Evolutionary conservation across 2,797 vertebrate species (phyloP).

Genomic region (Oryzias dopingdopingensis): DNA sequence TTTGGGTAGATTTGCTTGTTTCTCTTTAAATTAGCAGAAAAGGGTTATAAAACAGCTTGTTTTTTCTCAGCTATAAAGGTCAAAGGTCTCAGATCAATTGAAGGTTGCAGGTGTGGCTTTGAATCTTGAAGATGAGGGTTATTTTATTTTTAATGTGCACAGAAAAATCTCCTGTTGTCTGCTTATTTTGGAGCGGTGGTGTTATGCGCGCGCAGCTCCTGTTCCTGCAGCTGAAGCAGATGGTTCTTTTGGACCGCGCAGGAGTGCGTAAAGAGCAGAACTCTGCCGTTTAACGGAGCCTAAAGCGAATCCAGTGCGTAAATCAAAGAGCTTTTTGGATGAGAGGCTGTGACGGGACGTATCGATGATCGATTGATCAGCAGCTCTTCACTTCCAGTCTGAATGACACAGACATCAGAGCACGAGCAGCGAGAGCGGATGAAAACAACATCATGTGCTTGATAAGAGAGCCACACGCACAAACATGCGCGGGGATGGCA

Average conservation of each 20-base stretch:
- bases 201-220: slow-evolving; percentile 14
- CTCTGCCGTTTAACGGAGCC: neutral
- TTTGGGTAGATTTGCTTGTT: too few relatives aligned
- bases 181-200: slow-evolving; percentile 1
- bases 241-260: slow-evolving; percentile 23
- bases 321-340: neutral
- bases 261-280: neutral
- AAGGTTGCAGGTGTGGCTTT: neutral
- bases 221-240: slow-evolving; percentile 32
- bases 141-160: neutral
- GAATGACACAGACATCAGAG: slow-evolving; percentile 24
- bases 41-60: too few relatives aligned
- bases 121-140: neutral
- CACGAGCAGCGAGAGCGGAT: slow-evolving; percentile 10
- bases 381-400: slow-evolving; percentile 16
- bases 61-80: too few relatives aligned
- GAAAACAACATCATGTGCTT: slow-evolving; percentile 51
- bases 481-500: neutral
- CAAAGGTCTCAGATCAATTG: too few relatives aligned
- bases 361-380: slow-evolving; percentile 48
- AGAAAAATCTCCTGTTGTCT: slow-evolving; percentile 13
- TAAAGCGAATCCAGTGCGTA: slow-evolving; percentile 25
- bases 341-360: slow-evolving; percentile 22
- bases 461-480: neutral
- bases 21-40: too few relatives aligned